These are phyloP conservation scores for Gadopsis marmoratus DNA, from an alignment of 2,797 vertebrate species.

Conservation along the genomic window DNA sequence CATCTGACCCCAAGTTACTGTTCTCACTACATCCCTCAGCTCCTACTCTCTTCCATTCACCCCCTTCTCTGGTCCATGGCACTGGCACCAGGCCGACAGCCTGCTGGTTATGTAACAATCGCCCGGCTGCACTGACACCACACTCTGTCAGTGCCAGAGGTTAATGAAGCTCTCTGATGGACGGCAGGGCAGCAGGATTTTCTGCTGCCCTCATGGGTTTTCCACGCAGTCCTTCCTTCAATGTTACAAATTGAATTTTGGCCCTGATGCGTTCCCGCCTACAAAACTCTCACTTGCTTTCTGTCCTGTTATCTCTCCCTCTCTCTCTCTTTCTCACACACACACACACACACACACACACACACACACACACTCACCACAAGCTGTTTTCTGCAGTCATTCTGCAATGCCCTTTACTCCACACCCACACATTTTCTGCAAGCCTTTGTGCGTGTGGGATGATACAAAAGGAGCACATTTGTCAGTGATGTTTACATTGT, in stretches of 20 bases:
- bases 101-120: conserved; percentile 60
- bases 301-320: conserved; percentile 3
- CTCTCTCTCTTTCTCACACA: neutral
- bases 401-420: conserved; percentile 29
- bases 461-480: conserved; percentile 32
- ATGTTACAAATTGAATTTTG: conserved; percentile 61
- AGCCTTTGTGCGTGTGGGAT: conserved; percentile 25
- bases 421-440: conserved; percentile 46
- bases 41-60: conserved; percentile 32
- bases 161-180: conserved; percentile 68
- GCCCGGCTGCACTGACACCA: conserved; percentile 38
- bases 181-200: conserved; percentile 56
- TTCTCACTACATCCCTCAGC: conserved; percentile 18
- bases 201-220: conserved; percentile 66
- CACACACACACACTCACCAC: conserved; percentile 18
- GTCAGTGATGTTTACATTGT: conserved; percentile 44
- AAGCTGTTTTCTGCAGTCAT: conserved; percentile 32
- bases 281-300: conserved; percentile 28
- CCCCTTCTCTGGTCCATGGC: conserved; percentile 25
- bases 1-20: conserved; percentile 34
- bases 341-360: neutral
- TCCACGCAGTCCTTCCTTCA: conserved; percentile 25
- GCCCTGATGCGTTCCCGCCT: conserved; percentile 20
- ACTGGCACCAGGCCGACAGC: conserved; percentile 35
- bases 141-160: conserved; percentile 43